phyloP scores from a whole-genome alignment of 2,113 vertebrate genomes.

The Phrynosoma blainvillii region DNA sequence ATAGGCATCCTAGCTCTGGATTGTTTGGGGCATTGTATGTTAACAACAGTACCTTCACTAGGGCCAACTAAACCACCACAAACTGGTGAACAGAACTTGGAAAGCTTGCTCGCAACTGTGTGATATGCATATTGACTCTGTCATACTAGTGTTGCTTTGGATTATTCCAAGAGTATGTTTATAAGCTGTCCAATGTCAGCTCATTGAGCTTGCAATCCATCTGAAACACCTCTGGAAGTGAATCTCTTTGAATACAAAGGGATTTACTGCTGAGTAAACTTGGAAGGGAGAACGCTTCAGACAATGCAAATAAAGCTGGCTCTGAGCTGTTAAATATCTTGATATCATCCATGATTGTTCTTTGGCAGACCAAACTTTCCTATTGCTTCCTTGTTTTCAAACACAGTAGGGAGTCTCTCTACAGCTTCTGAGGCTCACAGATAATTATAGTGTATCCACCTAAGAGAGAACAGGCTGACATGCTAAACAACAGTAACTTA shows the following conservation, averaged over 20 bases:
- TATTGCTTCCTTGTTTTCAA: background rate
- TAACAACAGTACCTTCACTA: too few species aligned
- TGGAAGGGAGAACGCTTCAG: background rate
- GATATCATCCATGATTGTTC: background rate
- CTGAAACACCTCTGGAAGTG: background rate
- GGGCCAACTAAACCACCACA: background rate
- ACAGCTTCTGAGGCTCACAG: background rate
- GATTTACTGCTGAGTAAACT: background rate
- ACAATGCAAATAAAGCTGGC: background rate
- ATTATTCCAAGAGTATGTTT: background rate
- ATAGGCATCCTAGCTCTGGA: too few species aligned
- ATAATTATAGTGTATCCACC: slow-evolving; percentile 14
- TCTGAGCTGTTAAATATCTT: background rate
- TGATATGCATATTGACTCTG: too few species aligned
- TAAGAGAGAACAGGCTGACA: slow-evolving; percentile 3
- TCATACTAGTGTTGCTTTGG: background rate
- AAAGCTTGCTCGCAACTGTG: background rate
- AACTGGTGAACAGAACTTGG: background rate
- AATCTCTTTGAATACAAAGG: background rate
- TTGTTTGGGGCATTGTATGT: too few species aligned
- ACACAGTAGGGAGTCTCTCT: background rate
- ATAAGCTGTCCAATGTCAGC: background rate
- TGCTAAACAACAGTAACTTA: background rate
- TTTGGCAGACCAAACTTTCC: background rate
- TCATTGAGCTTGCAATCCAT: background rate